These are phyloP conservation scores for Metellina segmentata DNA, from an alignment of 2,888 invertebrate genomes.

Conservation along the genomic window DNA sequence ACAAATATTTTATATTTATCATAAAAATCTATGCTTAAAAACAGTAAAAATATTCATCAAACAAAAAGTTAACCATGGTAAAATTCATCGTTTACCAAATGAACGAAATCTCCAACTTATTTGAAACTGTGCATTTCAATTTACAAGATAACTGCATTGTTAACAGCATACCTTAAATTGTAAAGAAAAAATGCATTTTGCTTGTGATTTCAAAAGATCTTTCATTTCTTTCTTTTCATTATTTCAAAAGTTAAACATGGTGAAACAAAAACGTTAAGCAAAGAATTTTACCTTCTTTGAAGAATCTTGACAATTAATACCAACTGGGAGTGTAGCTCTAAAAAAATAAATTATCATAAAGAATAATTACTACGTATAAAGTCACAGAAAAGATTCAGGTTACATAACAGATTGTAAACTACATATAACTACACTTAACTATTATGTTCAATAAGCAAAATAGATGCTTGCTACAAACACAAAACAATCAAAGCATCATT, in stretches of 20 bases:
- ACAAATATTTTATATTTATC: too few relatives aligned
- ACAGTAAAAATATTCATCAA: too few relatives aligned
- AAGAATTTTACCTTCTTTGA: slow-evolving; percentile 54
- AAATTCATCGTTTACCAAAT: too few relatives aligned
- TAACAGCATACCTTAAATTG: too few relatives aligned
- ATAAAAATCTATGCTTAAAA: too few relatives aligned
- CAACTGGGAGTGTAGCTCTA: slow-evolving; percentile 70
- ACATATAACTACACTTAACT: not conserved
- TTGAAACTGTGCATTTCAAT: too few relatives aligned
- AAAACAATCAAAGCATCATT: slow-evolving; percentile 33
- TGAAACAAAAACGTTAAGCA: not conserved
- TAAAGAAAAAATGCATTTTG: too few relatives aligned
- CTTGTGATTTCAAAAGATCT: too few relatives aligned
- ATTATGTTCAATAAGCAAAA: not conserved
- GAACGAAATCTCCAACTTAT: too few relatives aligned
- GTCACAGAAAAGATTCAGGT: not conserved
- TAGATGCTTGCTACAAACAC: not conserved
- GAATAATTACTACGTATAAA: not conserved
- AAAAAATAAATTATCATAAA: not conserved
- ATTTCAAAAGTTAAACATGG: not conserved
- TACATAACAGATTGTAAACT: not conserved
- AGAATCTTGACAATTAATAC: slow-evolving; percentile 60
- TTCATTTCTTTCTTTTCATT: not conserved
- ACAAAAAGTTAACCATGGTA: too few relatives aligned
- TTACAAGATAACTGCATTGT: too few relatives aligned